A percentile compares a stretch with the other conserved stretches of the same genome.
Evolutionary conservation across 2,113 vertebrate genomes (phyloP).

Genomic region (Excalfactoria chinensis): DNA sequence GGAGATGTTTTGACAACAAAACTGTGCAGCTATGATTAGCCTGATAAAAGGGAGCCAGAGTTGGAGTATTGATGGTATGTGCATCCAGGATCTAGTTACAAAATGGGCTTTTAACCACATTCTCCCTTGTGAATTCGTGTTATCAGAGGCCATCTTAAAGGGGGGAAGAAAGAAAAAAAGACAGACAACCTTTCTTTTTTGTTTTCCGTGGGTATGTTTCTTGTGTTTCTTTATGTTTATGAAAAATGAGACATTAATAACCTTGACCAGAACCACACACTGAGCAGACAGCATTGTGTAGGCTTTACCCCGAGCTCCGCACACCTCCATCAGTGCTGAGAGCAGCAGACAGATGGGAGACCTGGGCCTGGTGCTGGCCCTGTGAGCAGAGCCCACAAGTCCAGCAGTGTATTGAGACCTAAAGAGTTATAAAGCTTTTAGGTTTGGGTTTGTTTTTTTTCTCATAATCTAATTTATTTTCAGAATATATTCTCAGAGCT

Average conservation of each 20-base stretch:
- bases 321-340: neutral
- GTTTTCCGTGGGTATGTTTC: neutral
- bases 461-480: neutral
- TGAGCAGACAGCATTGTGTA: neutral
- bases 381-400: neutral
- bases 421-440: neutral
- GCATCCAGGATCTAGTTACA: conserved; percentile 69
- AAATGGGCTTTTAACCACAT: conserved; percentile 70
- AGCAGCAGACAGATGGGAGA: neutral
- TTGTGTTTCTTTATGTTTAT: conserved; percentile 43
- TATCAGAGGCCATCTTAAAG: conserved; percentile 50
- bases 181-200: conserved; percentile 12
- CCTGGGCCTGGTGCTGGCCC: neutral
- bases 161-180: neutral
- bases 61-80: conserved; percentile 45
- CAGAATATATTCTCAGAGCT: conserved; percentile 28
- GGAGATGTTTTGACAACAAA: conserved; percentile 72
- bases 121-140: conserved; percentile 30
- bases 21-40: conserved; percentile 61
- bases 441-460: neutral
- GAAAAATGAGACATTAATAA: conserved; percentile 51
- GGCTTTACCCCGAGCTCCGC: neutral
- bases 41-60: conserved; percentile 65
- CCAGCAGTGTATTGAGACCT: neutral
- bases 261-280: neutral